Base-by-base conservation (phyloP, 2,888 invertebrate species). In the Xestoiulus laeticollis region DNA sequence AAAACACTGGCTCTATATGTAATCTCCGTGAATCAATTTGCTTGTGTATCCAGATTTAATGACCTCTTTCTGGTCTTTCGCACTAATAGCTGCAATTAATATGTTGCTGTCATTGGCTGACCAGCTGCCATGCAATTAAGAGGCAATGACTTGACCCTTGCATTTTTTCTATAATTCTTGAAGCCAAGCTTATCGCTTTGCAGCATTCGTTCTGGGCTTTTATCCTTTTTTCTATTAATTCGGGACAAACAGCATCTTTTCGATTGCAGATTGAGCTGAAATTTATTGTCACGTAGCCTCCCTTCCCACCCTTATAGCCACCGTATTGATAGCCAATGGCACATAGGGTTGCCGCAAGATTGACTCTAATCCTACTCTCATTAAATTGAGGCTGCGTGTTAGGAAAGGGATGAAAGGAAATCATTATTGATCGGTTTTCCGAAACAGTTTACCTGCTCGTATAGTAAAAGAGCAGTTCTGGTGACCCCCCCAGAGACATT, bases 371-470 rank as follows among this genome's bases (percentile, higher is more conserved):
- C 53, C n/a, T 59, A 5, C 16, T 2, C n/a, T 59, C 19, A 19
- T n/a, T 59, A 59, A 59, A 59, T 59, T n/a, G 53, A 59, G 53
- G n/a, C 53, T 59, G 53, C 53, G n/a, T 59, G 53, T 59, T n/a
- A n/a, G 53, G 53, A 6, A 59, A 16, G 3, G 53, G 53, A 59
- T 59, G 5, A 59, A n/a, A 59, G 5, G 53, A 59, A 59, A 43
- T n/a, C n/a, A 19, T 48, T 59, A 59, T n/a, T n/a, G 53, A 59
- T 59, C 53, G 53, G n/a, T 59, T 59, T 59, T 53, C 6, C 48
- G 53, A n/a, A 1, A n/a, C 6, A 59, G 3, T 59, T 59, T 59
- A 59, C 53, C 53, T 59, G n/a, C 48, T 53, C 16, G 5, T n/a
- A 5, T 12, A 19, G 53, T n/a, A 59, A 59, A 59, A 59, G 1